Base-by-base conservation (phyloP, 2,797 vertebrate genomes). In the Acanthurus tractus region DNA sequence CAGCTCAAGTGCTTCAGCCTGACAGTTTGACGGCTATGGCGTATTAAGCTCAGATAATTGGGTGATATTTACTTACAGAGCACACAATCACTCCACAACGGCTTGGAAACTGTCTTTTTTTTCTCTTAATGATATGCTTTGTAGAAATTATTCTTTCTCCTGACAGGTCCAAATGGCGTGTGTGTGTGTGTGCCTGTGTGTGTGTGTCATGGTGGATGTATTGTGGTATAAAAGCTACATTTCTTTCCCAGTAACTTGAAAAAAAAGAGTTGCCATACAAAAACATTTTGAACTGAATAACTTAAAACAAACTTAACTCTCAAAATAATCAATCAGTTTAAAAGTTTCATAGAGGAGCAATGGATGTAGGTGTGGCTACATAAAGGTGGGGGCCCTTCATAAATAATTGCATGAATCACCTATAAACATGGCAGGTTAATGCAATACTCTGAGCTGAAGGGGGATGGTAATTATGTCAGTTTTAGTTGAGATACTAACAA, bases 1-100 rank as follows among this genome's bases (percentile, higher is more conserved):
- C 86, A 79, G 86, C 90, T 93, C 85, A 85, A 85, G 86, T 57
- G 56, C 81, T 29, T 81, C 74, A 83, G 82, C 77, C 84, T 94
- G 93, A 91, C 93, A 94, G 88, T 93, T 94, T 93, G 93, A 92
- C 67, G 82, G 88, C 89, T 87, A 75, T 83, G 92, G 87, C 67
- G 78, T 93, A 90, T 93, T 93, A 93, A 87, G 89, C 89, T 85
- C 74, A 85, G 90, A 91, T 93, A 94, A 95, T 93, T 93, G 90
- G 92, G 80, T 86, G 89, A 92, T 92, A 94, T 95, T 94, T 94
- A 94, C 92, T 93, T 88, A 88, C 86, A 84, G 84, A 86, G 82
- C 88, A 88, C 85, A 91, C 90, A 86, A 79, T 91, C 87, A 85
- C 77, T 92, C 81, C 74, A 79, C 83, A 80, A 70, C 67, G 58